Conservation (phyloP, 2,797 vertebrate genomes). For the Oreonectes daqikongensis region DNA sequence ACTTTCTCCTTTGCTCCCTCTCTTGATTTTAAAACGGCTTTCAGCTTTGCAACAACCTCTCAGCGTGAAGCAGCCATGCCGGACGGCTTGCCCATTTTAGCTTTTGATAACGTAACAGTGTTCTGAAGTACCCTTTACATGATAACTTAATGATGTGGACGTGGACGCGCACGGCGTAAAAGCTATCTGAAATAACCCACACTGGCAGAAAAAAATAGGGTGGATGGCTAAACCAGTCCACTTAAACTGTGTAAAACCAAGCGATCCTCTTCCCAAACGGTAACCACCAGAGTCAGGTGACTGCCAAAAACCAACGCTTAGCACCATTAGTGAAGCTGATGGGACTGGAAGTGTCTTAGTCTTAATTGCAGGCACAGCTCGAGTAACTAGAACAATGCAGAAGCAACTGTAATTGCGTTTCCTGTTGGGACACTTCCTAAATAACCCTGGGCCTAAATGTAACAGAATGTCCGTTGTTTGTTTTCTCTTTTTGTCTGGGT, state of each 20-base stretch:
- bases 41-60: slow-evolving; percentile 58
- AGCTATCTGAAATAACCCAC: slow-evolving; percentile 63
- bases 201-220: slow-evolving; percentile 59
- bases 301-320: slow-evolving; percentile 61
- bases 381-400: slow-evolving; percentile 16
- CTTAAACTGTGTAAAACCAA: slow-evolving; percentile 67
- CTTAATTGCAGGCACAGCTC: slow-evolving; percentile 49
- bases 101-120: slow-evolving; percentile 72
- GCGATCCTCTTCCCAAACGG: slow-evolving; percentile 60
- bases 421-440: slow-evolving; percentile 64
- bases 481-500: slow-evolving; percentile 81
- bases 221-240: slow-evolving; percentile 60
- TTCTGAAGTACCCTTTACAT: slow-evolving; percentile 72
- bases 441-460: slow-evolving; percentile 68
- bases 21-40: slow-evolving; percentile 49
- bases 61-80: slow-evolving; percentile 56
- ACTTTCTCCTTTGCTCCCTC: slow-evolving; percentile 42
- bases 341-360: slow-evolving; percentile 58
- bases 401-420: slow-evolving; percentile 54
- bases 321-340: slow-evolving; percentile 44
- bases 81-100: slow-evolving; percentile 62
- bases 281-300: slow-evolving; percentile 66
- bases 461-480: slow-evolving; percentile 74
- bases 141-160: slow-evolving; percentile 69
- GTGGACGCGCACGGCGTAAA: slow-evolving; percentile 62